These are phyloP conservation scores for Phylloscopus trochiloides DNA, from an alignment of 2,113 vertebrate species.

Conservation along the genomic window DNA sequence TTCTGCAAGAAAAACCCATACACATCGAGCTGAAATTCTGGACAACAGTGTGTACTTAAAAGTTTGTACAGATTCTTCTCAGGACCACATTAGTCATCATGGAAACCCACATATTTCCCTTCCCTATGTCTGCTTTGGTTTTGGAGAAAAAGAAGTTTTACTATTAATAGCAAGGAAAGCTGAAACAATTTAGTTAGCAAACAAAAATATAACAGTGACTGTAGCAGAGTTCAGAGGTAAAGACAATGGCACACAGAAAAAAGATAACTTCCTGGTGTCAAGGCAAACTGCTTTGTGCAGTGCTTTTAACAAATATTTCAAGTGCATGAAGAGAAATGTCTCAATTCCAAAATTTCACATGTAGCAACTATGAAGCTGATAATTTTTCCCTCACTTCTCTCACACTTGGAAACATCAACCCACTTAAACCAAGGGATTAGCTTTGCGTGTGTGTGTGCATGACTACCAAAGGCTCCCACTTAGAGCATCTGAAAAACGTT, in stretches of 20 bases:
- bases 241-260: not conserved
- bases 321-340: not conserved
- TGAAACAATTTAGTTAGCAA: not conserved
- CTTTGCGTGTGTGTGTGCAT: not conserved
- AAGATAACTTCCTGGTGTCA: not conserved
- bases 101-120: not conserved
- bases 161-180: not conserved
- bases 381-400: not conserved
- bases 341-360: not conserved
- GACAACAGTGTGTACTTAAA: not conserved
- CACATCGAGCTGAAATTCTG: not conserved
- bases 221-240: not conserved
- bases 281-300: not conserved
- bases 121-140: not conserved
- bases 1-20: not conserved
- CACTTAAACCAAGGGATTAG: not conserved
- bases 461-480: not conserved
- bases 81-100: not conserved
- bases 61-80: not conserved
- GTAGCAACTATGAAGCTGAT: not conserved
- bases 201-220: not conserved
- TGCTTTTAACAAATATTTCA: not conserved
- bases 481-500: not conserved
- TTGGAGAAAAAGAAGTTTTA: not conserved
- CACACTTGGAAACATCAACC: not conserved